Evolutionary conservation across 2,797 vertebrate genomes (phyloP), one percentile per base, ranked within the genome.

Genomic region (Sciurus vulgaris): DNA sequence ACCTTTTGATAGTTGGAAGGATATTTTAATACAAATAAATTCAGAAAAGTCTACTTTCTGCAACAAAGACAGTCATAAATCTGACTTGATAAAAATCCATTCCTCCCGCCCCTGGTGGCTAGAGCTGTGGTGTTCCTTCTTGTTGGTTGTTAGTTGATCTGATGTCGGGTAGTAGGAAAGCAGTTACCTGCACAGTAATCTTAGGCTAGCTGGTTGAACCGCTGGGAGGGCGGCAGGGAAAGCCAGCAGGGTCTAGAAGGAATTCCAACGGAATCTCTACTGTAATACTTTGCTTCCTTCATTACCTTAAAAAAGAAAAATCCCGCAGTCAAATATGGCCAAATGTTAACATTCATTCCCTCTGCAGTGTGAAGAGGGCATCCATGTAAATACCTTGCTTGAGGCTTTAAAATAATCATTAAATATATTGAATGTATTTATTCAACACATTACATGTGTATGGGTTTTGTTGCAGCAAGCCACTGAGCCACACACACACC

Each of bases 21-120:
- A 63, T 70, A 92, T 69, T 96, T 82, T 86, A 89, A 61, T 73
- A 84, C 61, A 87, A 86, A 76, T 69, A 82, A 81, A 78, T 61
- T 47, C 18, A 17, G 49, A 76, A 94, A 87, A 28, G 14, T 9
- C 56, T 47, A 65, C 59, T 70, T 33, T 91, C 61, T 41, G 69
- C 59, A 93, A 56, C 47, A 86, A 86, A 91, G 67, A 61, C 38
- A 63, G 49, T 44, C 38, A 82, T 82, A 89, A 81, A 81, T 82
- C 69, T 77, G 51, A 78, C 26, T 91, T 82, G 74, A 38, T 86
- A 30, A 73, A 76, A 91, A 81, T 1, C 2, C 24, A 81, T 65
- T 77, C 51, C 5, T 13, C n/a, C 83, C 41, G 28, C n/a, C 69
- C 72, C 22, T 51, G 33, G 17, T 49, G 18, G 7, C 81, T 61